phyloP scores from a whole-genome alignment of 2,888 invertebrate genomes.

The Drosophila infuscata region DNA sequence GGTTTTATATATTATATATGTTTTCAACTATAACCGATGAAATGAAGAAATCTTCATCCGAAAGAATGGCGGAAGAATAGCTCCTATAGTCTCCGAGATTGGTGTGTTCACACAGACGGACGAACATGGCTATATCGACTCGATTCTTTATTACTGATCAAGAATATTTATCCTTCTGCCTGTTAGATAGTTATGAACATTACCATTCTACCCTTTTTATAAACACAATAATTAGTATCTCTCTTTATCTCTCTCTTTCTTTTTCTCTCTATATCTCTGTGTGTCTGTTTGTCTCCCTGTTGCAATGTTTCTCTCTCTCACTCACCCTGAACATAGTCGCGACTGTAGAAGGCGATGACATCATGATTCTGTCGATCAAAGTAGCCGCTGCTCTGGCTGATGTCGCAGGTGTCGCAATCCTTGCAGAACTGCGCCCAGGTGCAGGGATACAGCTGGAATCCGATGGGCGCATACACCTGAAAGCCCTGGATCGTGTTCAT shows the following conservation, averaged over 20 bases:
- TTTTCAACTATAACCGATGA: neutral
- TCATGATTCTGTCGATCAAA: conserved; percentile 91
- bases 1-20: no score
- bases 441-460: conserved; percentile 93
- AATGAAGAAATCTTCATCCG: no score
- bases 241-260: no score
- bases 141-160: neutral
- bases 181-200: no score
- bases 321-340: conserved; percentile 91
- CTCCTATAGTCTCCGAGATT: no score
- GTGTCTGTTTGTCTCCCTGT: no score
- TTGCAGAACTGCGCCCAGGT: conserved; percentile 87
- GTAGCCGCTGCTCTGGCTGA: conserved; percentile 91
- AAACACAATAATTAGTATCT: no score
- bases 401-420: conserved; percentile 87
- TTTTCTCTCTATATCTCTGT: no score
- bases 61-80: no score
- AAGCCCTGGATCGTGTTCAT: conserved; percentile 96
- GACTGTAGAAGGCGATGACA: conserved; percentile 92
- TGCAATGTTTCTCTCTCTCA: neutral
- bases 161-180: neutral
- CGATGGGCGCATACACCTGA: conserved; percentile 96
- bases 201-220: no score
- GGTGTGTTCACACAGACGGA: no score
- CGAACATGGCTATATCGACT: neutral